Evolutionary conservation across 2,888 invertebrate species (phyloP), one percentile per base, ranked within the genome.

Genomic region (Diploptera punctata): DNA sequence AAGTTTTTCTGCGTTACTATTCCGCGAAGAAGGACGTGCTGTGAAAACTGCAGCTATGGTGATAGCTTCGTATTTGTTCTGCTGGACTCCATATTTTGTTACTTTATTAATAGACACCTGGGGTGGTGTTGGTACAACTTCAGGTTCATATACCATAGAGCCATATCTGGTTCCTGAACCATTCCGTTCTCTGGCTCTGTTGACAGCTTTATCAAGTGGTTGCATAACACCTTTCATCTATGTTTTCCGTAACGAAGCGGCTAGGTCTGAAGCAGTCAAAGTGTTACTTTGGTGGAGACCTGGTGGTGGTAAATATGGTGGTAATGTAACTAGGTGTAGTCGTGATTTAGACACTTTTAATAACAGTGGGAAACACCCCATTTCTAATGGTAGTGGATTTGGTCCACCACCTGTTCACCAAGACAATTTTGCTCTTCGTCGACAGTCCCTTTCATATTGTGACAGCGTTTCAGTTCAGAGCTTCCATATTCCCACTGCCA

Each of bases 141-240:
- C 71, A 75, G 54, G 68, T 71, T 65, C 78, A 21, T 79, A 79
- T 62, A 78, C 78, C 38, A 79, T 76, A 47, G 77, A 72, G 54
- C 77, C 67, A 75, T 77, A 68, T 65, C 76, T 70, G 74, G 61
- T 75, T 13, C 75, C 76, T 1, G 73, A 75, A 31, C 68, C 72
- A 9, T 62, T 72, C n/a, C 75, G 78, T 47, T 79, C 79, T 61
- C 69, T 79, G 9, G 78, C 79, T 3, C 76, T 81, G 13, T 76
- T 81, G 31, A 78, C 83, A 43, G 83, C 84, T 29, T 80, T 84
- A 71, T 80, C 82, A 29, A 83, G 83, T 75, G 83, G 83, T 70
- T 82, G 84, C 16, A 79, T 85, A 71, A 85, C 85, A 75, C 86
- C 86, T 2, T 81, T 85, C 74, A 83, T 86, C 44, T 86, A 86